Conservation (phyloP, 2,888 invertebrate genomes). For the Heliconius erato region DNA sequence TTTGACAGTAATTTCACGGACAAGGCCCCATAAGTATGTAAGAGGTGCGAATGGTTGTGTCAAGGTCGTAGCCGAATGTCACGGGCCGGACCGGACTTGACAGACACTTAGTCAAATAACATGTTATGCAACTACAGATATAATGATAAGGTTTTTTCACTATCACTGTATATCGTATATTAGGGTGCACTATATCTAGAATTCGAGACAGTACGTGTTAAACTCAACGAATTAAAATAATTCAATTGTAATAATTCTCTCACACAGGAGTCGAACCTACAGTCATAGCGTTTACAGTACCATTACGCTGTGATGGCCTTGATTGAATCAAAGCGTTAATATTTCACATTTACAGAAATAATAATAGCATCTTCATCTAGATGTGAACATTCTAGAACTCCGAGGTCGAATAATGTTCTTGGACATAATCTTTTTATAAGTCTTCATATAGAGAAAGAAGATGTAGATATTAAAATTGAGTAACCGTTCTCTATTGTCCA, state of each 20-base stretch:
- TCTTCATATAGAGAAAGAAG: too few species aligned
- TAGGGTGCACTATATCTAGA: too few species aligned
- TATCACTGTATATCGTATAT: background rate
- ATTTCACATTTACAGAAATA: background rate
- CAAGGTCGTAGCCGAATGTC: constrained; percentile 60
- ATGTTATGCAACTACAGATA: constrained; percentile 28
- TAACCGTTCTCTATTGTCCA: too few species aligned
- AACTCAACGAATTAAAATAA: background rate
- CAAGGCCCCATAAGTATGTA: background rate
- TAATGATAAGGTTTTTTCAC: constrained; percentile 17
- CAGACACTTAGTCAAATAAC: constrained; percentile 10
- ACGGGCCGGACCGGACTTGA: constrained; percentile 55
- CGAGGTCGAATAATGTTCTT: too few species aligned
- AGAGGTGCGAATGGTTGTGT: constrained; percentile 40
- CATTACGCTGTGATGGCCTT: background rate
- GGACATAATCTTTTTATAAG: too few species aligned
- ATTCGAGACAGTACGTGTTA: too few species aligned
- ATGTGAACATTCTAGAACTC: too few species aligned
- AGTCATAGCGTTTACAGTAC: too few species aligned
- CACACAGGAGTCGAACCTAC: too few species aligned
- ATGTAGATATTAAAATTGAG: too few species aligned
- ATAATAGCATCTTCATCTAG: background rate
- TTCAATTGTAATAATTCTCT: background rate
- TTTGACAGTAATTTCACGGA: constrained; percentile 1
- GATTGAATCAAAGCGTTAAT: too few species aligned